Evolutionary conservation across 1,140 invertebrate species (phyloP), one percentile per base, ranked within the genome.

Genomic region (Nymphalis io): DNA sequence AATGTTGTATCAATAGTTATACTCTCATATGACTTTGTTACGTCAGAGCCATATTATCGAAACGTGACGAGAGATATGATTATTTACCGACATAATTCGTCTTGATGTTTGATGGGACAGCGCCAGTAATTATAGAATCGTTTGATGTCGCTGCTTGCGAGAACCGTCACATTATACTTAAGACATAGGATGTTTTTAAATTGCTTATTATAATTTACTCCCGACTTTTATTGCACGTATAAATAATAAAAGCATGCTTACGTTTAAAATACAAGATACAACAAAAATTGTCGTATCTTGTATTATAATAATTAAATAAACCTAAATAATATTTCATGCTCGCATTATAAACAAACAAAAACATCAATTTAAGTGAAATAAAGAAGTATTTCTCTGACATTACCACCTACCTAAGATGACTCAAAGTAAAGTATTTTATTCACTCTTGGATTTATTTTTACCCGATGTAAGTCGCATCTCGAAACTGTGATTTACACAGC

Each of bases 401-500:
- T 33, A 33, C 27, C 6, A 4, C 13, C 16, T 18, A 16, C 44
- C 3, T 8, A n/a, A 16, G 15, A 16, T 16, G 3, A 8, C 18
- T 48, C 16, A 48, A 3, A 48, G n/a, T n/a, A n/a, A 48, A 48
- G 10, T 60, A 18, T 60, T 39, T 60, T 27, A 21, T 44, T 42
- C 12, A 42, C 12, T 8, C 15, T 5, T 16, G 53, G 13, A n/a
- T 38, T 42, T 65, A 66, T 66, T 66, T 48, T 59, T 66, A 66
- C n/a, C 55, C 33, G 21, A 57, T n/a, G 42, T n/a, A 46, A 46
- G 13, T 46, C 51, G 20, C 23, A 63, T n/a, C n/a, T n/a, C n/a
- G n/a, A n/a, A n/a, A 63, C 53, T 46, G 23, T 67, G 60, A 64
- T 70, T 60, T 27, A 33, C 46, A 62, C 42, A 62, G 27, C 44